Conservation (phyloP, 2,113 vertebrate genomes). For the Gallinago undulata region DNA sequence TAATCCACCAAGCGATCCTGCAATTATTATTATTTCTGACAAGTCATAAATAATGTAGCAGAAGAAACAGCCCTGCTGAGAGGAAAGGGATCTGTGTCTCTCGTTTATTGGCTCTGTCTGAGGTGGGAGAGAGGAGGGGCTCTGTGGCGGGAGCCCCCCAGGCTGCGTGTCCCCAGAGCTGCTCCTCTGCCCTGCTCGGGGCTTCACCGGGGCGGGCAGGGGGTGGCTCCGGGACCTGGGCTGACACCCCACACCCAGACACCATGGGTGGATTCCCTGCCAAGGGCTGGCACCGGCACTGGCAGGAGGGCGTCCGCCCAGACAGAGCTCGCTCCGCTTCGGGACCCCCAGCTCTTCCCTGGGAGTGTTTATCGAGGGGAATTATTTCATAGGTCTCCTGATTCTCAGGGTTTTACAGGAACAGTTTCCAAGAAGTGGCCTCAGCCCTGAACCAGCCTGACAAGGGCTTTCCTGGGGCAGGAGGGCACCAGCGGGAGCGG, state of each 20-base stretch:
- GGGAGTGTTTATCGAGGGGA: not conserved
- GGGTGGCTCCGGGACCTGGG: not conserved
- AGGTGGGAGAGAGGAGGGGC: not conserved
- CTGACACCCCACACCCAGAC: not conserved
- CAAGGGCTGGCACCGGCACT: fast-evolving
- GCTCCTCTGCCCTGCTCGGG: not conserved
- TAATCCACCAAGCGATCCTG: not conserved
- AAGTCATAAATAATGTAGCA: not conserved
- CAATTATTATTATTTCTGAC: not conserved
- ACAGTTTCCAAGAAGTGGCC: not conserved
- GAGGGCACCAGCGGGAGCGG: not conserved
- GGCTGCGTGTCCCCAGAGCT: not conserved
- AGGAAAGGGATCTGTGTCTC: not conserved
- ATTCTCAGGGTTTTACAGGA: not conserved
- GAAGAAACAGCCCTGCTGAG: not conserved
- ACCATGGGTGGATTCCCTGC: fast-evolving
- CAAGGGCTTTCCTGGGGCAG: not conserved
- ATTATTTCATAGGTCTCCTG: not conserved
- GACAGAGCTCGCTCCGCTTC: fast-evolving
- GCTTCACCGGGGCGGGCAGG: too few species aligned
- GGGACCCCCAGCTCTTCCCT: not conserved
- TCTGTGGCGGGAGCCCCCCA: not conserved
- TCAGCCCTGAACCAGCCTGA: not conserved
- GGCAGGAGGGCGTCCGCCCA: not conserved
- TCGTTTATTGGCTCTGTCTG: not conserved